phyloP scores from a whole-genome alignment of 2,888 invertebrate genomes.

The Trachelus stipa region DNA sequence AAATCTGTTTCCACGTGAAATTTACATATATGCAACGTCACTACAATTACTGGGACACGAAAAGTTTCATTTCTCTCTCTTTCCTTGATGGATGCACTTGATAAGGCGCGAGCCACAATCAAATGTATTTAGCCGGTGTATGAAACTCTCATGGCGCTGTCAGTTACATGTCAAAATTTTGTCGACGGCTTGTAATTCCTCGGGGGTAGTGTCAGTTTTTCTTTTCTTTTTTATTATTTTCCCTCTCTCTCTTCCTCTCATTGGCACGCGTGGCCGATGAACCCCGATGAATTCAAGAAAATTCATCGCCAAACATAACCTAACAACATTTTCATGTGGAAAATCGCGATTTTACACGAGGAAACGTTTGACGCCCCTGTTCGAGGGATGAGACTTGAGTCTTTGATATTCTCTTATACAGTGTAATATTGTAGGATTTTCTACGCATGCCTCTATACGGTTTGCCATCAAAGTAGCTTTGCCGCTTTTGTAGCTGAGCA shows the following conservation, averaged over 20 bases:
- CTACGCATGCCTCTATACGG: slow-evolving; percentile 64
- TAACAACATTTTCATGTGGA: background rate
- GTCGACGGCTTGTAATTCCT: background rate
- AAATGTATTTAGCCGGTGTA: background rate
- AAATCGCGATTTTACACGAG: background rate
- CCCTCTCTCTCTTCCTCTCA: background rate
- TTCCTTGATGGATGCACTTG: background rate
- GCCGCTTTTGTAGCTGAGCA: slow-evolving; percentile 66
- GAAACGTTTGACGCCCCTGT: background rate
- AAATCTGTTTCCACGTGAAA: background rate
- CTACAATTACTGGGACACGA: background rate
- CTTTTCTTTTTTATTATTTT: too few species aligned
- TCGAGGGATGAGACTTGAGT: background rate
- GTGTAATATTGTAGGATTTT: slow-evolving; percentile 31
- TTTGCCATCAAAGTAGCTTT: slow-evolving; percentile 64
- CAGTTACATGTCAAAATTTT: background rate
- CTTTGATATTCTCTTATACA: background rate
- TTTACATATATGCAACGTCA: background rate
- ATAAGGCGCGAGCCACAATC: background rate
- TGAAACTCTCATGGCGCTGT: background rate
- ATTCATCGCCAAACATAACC: background rate
- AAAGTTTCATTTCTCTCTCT: background rate
- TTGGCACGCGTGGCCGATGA: background rate
- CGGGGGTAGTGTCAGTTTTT: background rate
- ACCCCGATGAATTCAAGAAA: background rate